Conservation (phyloP, 2,797 vertebrate species). For the Melanotaenia nigrans region DNA sequence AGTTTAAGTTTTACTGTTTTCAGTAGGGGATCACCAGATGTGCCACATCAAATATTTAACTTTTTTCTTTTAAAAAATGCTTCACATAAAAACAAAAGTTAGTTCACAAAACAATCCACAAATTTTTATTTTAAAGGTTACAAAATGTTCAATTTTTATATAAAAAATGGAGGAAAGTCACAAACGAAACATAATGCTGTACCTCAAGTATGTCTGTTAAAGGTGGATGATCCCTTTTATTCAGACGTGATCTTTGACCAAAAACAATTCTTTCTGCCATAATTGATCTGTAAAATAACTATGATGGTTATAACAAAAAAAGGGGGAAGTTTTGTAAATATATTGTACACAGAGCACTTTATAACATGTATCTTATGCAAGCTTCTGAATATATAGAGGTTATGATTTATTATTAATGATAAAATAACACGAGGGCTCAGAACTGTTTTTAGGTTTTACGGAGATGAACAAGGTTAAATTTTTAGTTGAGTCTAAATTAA, state of each 20-base stretch:
- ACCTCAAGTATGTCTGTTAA: not conserved
- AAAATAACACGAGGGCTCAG: not conserved
- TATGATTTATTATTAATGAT: slow-evolving; percentile 6
- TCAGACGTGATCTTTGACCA: slow-evolving; percentile 43
- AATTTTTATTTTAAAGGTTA: not conserved
- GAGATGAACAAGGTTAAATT: not conserved
- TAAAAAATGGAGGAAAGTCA: not conserved
- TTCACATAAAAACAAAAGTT: too few relatives aligned
- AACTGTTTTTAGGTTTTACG: slow-evolving; percentile 9
- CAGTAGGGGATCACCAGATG: not conserved
- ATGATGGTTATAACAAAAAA: not conserved
- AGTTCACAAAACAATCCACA: not conserved
- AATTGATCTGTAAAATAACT: slow-evolving; percentile 45
- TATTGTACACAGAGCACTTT: slow-evolving; percentile 76
- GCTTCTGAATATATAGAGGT: slow-evolving; percentile 20
- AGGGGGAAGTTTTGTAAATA: slow-evolving; percentile 47
- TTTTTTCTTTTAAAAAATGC: not conserved
- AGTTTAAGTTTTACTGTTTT: not conserved
- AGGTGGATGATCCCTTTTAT: not conserved
- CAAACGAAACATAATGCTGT: not conserved
- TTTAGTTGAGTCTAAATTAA: too few relatives aligned
- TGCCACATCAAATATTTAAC: not conserved
- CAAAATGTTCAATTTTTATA: not conserved
- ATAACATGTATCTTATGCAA: slow-evolving; percentile 67
- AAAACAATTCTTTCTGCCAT: slow-evolving; percentile 43